Percentiles rank a stretch among this genome's conserved stretches.
phyloP scores from a whole-genome alignment of 2,113 vertebrate genomes.

The Psilopsiagon aymara region DNA sequence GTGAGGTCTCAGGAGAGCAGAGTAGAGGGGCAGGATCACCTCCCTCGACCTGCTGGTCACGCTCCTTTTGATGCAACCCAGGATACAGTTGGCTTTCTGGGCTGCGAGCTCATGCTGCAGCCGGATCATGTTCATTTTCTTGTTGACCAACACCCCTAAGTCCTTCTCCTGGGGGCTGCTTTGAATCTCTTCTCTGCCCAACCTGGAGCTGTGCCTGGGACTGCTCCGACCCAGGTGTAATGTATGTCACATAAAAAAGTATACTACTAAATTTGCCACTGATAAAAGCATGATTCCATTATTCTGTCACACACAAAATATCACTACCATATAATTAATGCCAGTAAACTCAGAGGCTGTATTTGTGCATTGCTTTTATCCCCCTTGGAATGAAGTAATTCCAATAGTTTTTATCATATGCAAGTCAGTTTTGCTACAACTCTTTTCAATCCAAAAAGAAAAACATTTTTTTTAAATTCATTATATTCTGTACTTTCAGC shows the following conservation, averaged over 20 bases:
- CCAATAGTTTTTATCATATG: not conserved
- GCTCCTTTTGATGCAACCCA: too few species aligned
- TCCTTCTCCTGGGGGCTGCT: too few species aligned
- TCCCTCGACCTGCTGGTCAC: too few species aligned
- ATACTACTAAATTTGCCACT: not conserved
- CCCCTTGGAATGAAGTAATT: not conserved
- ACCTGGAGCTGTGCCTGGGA: too few species aligned
- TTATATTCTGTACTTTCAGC: not conserved
- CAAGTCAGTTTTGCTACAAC: not conserved
- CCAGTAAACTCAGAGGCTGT: not conserved
- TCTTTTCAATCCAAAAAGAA: not conserved
- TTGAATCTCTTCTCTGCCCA: too few species aligned
- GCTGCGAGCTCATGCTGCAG: too few species aligned
- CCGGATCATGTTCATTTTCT: too few species aligned
- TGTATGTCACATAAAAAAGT: not conserved
- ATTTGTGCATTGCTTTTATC: not conserved
- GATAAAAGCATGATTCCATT: conserved; percentile 10
- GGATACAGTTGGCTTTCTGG: too few species aligned
- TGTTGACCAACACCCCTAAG: too few species aligned
- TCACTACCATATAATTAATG: conserved; percentile 13
- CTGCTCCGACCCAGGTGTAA: not conserved
- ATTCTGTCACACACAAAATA: conserved; percentile 15
- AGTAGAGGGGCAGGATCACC: too few species aligned
- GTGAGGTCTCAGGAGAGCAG: too few species aligned
- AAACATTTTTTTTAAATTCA: not conserved